Evolutionary conservation across 2,113 vertebrate genomes (phyloP), one percentile per base, ranked within the genome.

Genomic region (Catharus minimus): DNA sequence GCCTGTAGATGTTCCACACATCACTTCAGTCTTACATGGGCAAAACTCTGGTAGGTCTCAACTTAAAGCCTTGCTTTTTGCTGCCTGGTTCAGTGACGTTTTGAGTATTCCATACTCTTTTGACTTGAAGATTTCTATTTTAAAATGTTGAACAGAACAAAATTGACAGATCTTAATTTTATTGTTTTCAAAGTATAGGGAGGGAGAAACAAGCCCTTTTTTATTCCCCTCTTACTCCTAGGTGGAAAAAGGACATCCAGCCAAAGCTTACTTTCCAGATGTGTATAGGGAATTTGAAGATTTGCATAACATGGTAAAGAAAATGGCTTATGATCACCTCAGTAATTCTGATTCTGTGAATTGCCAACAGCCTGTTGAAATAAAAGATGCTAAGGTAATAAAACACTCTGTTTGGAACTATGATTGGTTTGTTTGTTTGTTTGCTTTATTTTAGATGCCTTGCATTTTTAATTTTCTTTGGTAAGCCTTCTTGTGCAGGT

Each of bases 231-330:
- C 33, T 94, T 86, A 52, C 81, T 76, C 80, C 7, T 90, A 99
- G 99, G 98, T 98, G 81, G 98, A 98, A 90, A 98, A 97, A 16
- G 96, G 97, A 6, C 95, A 96, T 53, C 94, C 95, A 4, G 91
- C 96, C 47, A 98, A 97, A 86, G 97, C 98, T 47, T 95, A 95
- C 47, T 99, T 99, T 92, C 98, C 98, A 46, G 98, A 98, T 52
- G 97, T 99, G 13, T 99, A 99, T 68, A 98, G 95, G 33, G 99
- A 99, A 91, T 99, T 99, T 83, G 99, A 99, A 97, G 98, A 98
- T 65, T 93, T 99, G 74, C 98, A 99, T 88, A 93, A 90, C 50
- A 97, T 98, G 93, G 98, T 99, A 68, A 98, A 98, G 93, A 97
- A 98, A 86, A 98, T 99, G 84, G 99, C 98, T 79, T 98, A 98